Conservation (phyloP, 2,113 vertebrate genomes). For the Toxotes chatareus region DNA sequence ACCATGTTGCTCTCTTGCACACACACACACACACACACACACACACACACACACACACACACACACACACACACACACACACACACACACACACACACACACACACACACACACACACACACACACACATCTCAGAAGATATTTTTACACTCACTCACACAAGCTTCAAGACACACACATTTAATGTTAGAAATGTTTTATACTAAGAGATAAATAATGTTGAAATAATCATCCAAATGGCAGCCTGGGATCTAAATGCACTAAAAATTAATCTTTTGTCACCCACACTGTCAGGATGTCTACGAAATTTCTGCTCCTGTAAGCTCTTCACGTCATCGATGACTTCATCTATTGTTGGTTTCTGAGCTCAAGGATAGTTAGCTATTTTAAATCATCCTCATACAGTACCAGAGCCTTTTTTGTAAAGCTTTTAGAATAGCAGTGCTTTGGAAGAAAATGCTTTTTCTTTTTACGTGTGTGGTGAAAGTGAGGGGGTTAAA, state of each 20-base stretch:
- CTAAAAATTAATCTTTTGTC: slow-evolving; percentile 30
- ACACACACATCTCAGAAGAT: too few species aligned
- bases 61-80: too few species aligned
- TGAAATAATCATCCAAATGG: slow-evolving; percentile 6
- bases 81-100: too few species aligned
- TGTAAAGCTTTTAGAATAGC: not conserved
- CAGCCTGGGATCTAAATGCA: not conserved
- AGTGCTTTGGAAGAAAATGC: not conserved
- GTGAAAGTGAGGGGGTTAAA: not conserved
- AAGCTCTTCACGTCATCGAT: slow-evolving; percentile 4
- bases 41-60: too few species aligned
- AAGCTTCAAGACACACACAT: not conserved
- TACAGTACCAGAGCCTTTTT: not conserved
- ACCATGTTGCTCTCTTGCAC: not conserved
- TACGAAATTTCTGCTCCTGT: slow-evolving; percentile 14
- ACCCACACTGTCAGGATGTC: not conserved
- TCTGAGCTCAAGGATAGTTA: slow-evolving; percentile 28
- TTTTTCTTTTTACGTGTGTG: not conserved
- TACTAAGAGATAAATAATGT: not conserved
- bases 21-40: not conserved
- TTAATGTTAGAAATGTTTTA: not conserved
- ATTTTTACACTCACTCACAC: too few species aligned
- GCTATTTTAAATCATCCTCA: slow-evolving; percentile 11
- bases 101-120: too few species aligned
- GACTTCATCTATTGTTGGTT: slow-evolving; percentile 11